These are phyloP conservation scores for Mareca penelope DNA, from an alignment of 2,797 vertebrate genomes.

Conservation along the genomic window DNA sequence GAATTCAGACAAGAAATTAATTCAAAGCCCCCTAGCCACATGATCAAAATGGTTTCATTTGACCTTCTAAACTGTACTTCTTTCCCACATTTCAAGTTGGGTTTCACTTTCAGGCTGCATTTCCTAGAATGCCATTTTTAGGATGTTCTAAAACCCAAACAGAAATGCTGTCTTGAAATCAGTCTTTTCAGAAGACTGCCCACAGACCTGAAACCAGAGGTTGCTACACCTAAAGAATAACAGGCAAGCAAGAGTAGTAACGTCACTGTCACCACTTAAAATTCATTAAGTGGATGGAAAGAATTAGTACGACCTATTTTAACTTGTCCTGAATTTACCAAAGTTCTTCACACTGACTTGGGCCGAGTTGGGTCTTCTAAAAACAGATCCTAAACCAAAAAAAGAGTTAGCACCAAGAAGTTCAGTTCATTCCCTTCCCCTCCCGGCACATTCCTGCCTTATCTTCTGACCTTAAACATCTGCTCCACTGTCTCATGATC, in stretches of 20 bases:
- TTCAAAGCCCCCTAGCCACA: not conserved
- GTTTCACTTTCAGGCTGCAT: not conserved
- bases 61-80: not conserved
- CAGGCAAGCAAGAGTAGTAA: not conserved
- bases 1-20: not conserved
- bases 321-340: not conserved
- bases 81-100: not conserved
- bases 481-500: not conserved
- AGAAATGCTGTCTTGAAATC: not conserved
- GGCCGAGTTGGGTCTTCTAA: not conserved
- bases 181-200: not conserved
- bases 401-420: not conserved
- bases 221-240: not conserved
- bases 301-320: not conserved
- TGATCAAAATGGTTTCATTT: not conserved
- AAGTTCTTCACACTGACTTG: not conserved
- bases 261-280: not conserved
- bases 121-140: not conserved
- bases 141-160: not conserved
- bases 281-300: not conserved
- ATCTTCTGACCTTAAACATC: not conserved
- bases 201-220: not conserved
- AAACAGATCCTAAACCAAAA: not conserved
- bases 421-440: not conserved
- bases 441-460: not conserved